phyloP scores from a whole-genome alignment of 2,888 invertebrate genomes.

The Quadroppia sp. region DNA sequence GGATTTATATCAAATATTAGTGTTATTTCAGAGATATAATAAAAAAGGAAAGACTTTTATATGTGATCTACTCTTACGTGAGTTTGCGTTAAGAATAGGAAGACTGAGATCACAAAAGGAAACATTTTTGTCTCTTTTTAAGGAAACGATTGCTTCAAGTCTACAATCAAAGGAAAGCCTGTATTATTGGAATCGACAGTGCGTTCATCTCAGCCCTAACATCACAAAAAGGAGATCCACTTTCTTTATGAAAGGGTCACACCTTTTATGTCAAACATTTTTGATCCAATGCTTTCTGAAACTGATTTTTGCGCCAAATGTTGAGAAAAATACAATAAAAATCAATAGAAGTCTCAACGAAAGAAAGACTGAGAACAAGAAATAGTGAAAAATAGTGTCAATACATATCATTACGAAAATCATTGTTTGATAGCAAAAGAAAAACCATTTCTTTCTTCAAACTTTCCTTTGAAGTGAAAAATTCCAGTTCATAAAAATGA shows the following conservation, averaged over 20 bases:
- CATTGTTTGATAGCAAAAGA: background rate
- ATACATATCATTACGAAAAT: conserved; percentile 13
- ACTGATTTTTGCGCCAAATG: background rate
- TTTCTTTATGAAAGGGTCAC: background rate
- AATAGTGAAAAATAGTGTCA: background rate
- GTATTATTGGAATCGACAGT: conserved; percentile 8
- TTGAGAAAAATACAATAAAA: conserved; percentile 1
- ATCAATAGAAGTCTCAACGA: background rate
- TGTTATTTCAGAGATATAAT: background rate
- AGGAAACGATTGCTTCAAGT: background rate
- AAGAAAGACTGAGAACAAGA: background rate
- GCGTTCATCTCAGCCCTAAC: conserved; percentile 5
- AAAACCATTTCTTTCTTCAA: too few relatives aligned
- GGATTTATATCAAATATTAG: background rate
- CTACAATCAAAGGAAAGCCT: background rate
- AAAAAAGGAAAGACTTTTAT: background rate
- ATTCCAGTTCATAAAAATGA: background rate
- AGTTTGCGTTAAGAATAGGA: background rate
- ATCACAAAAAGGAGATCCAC: conserved; percentile 4
- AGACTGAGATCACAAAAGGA: background rate
- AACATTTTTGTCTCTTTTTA: background rate
- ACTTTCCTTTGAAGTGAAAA: too few relatives aligned
- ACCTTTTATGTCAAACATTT: conserved; percentile 14
- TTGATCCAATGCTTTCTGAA: background rate
- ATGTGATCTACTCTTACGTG: conserved; percentile 6